Evolutionary conservation across 2,888 invertebrate species (phyloP).

Genomic region (Chironomus riparius): DNA sequence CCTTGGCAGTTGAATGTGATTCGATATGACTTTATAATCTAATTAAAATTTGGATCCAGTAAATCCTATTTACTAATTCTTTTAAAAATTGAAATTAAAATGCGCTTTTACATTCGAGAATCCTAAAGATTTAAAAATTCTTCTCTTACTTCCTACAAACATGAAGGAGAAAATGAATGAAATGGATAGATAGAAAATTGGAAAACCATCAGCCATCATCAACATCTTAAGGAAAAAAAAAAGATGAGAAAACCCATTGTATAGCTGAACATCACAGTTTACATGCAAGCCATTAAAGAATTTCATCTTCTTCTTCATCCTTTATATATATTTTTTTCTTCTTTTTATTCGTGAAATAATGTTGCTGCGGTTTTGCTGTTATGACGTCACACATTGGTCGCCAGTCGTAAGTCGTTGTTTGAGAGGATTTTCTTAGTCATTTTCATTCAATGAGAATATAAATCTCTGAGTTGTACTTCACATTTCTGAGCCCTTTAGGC

Average conservation of each 20-base stretch:
- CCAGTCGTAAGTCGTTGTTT: neutral
- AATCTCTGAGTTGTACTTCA: neutral
- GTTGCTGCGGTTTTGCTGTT: neutral
- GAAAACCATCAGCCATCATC: constrained; percentile 23
- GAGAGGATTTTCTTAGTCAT: neutral
- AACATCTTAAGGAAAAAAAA: neutral
- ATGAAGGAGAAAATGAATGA: neutral
- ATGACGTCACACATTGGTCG: constrained; percentile 8
- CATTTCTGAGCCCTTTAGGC: neutral
- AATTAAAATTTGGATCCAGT: no score
- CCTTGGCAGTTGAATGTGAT: no score
- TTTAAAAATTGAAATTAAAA: no score
- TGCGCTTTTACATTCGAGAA: no score
- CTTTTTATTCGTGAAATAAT: neutral
- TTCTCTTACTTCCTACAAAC: neutral
- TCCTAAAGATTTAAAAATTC: no score
- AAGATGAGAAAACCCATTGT: neutral
- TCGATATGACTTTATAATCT: no score
- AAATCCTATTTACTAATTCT: no score
- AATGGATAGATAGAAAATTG: neutral
- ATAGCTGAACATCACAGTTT: neutral
- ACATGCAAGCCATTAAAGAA: neutral
- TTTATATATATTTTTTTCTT: no score
- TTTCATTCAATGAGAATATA: neutral
- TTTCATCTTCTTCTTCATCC: no score